phyloP scores from a whole-genome alignment of 2,888 invertebrate genomes.

The Hypomecis punctinalis region DNA sequence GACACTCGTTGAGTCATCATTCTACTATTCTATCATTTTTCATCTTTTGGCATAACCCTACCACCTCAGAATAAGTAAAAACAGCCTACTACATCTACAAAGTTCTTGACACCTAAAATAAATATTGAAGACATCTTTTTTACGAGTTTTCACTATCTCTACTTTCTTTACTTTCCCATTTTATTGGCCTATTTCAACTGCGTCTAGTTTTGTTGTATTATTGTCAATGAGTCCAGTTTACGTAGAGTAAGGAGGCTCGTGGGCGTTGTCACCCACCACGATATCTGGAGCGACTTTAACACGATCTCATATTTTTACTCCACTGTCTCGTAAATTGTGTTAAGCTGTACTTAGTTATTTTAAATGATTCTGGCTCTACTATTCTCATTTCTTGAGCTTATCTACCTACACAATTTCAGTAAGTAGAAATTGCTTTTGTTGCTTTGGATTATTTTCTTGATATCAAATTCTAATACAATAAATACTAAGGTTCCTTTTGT shows the following conservation, averaged over 20 bases:
- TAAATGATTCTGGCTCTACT: slow-evolving; percentile 17
- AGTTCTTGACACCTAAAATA: neutral
- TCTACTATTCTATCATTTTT: no score
- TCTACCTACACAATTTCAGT: neutral
- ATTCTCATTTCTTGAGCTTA: neutral
- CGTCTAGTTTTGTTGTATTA: slow-evolving; percentile 26
- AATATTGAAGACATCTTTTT: neutral
- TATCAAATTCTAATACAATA: no score
- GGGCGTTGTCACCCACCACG: slow-evolving; percentile 37
- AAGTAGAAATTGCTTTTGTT: no score
- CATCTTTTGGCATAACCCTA: no score
- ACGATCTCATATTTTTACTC: slow-evolving; percentile 34
- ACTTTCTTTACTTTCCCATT: slow-evolving; percentile 8
- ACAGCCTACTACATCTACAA: no score
- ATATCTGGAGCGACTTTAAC: slow-evolving; percentile 20
- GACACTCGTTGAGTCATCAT: no score
- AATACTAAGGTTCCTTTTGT: no score
- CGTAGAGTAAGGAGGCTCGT: slow-evolving; percentile 28
- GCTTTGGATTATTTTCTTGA: no score
- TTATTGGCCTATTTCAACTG: slow-evolving; percentile 14
- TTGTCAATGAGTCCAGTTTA: slow-evolving; percentile 29
- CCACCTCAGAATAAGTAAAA: no score
- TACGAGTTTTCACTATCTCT: neutral
- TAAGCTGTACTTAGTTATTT: slow-evolving; percentile 25
- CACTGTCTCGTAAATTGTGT: slow-evolving; percentile 39